Base-by-base conservation (phyloP, 2,797 vertebrate genomes). In the Thaleichthys pacificus region DNA sequence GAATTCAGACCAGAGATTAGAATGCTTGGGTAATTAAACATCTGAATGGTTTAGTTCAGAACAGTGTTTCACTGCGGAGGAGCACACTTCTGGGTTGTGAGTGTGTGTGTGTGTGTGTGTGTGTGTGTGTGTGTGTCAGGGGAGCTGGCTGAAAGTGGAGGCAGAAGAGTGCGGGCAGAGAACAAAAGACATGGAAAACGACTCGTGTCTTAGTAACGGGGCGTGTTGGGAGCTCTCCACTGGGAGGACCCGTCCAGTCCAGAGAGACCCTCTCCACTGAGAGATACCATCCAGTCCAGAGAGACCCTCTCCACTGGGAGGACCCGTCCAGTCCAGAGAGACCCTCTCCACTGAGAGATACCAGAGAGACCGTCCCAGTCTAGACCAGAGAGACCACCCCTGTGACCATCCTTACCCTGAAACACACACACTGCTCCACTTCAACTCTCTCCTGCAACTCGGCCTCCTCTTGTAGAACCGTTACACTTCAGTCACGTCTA, bases 11-110 rank as follows among this genome's bases (percentile, higher is more conserved):
- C 62, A 62, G 72, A 68, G 66, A 68, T 77, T 76, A 76, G 71
- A 70, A 70, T 65, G 57, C 22, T 69, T 71, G 73, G 70, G 49
- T 80, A 79, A 82, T 77, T 77, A 72, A 82, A 80, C 73, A 72
- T 66, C 54, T 61, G 68, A 77, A 80, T 57, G 67, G 65, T 69
- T 76, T 81, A 76, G 80, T 81, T 30, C 26, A 42, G 71, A 70
- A 7, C 68, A 66, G 76, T 78, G 65, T 69, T 64, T 64, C 70
- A 3, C 38, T 12, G 17, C 19, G 54, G 72, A 74, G 68, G 78
- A 68, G 54, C 26, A n/a, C 38, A 71, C 72, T 65, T 61, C 17
- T 8, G 75, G 63, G 24, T 24, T 54, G 49, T 56, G 63, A n/a
- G 51, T 17, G 51, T 56, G 54, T n/a, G 12, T 21, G 63, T 49